A percentile compares a stretch with the other conserved stretches of the same genome.
Conservation (phyloP, 2,113 vertebrate genomes). For the Brienomyrus longianalis region DNA sequence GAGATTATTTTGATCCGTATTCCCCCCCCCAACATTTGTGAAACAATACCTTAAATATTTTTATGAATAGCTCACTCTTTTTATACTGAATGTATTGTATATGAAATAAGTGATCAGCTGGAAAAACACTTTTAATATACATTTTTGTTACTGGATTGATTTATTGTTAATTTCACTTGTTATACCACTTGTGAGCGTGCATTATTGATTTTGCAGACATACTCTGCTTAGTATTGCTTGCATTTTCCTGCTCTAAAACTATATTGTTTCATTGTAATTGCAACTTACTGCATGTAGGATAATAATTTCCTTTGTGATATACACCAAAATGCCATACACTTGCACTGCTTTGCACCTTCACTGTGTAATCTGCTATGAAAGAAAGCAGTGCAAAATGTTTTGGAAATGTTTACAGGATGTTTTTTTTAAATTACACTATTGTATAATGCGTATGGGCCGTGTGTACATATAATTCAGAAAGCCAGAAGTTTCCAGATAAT, state of each 20-base stretch:
- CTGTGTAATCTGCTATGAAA: neutral
- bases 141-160: neutral
- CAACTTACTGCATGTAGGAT: neutral
- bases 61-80: neutral
- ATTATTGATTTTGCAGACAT: neutral
- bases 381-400: constrained; percentile 3
- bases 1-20: constrained; percentile 15
- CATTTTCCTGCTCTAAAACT: neutral
- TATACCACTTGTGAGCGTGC: neutral
- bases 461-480: neutral
- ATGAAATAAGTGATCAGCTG: neutral
- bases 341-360: neutral
- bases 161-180: neutral
- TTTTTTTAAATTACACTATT: neutral
- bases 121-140: neutral
- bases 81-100: constrained; percentile 3
- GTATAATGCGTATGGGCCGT: neutral
- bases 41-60: neutral
- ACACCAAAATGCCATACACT: neutral
- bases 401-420: neutral
- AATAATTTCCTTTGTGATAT: neutral
- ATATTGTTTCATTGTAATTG: neutral
- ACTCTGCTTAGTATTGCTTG: neutral
- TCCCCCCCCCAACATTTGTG: neutral
- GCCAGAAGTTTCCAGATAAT: neutral